phyloP scores from a whole-genome alignment of 37 sponge, comb jelly and placozoan species.

The Mnemiopsis leidyi region DNA sequence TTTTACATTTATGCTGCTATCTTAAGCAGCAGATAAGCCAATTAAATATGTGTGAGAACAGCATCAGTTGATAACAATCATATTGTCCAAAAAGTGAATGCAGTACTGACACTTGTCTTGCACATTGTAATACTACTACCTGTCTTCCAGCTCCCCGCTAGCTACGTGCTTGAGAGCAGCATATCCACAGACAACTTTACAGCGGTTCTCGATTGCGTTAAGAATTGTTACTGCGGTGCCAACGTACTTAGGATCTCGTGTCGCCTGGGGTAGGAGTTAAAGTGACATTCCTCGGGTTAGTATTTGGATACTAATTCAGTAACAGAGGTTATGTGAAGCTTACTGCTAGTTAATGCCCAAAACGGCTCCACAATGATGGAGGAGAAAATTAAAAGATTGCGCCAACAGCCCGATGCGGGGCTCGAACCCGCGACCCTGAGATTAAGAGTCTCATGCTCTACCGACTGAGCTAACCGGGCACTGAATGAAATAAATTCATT shows the following conservation, averaged over 20 bases:
- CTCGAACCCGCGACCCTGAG: conserved; percentile 74
- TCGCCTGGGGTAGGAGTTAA: too few species aligned
- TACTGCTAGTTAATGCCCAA: too few species aligned
- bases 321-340: too few species aligned
- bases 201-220: conserved; percentile 75
- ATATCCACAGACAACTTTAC: conserved; percentile 87
- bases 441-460: conserved; percentile 74
- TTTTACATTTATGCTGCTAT: too few species aligned
- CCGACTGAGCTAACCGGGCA: conserved; percentile 75
- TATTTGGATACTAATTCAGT: too few species aligned
- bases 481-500: neutral
- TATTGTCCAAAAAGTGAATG: too few species aligned
- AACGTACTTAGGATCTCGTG: conserved; percentile 83
- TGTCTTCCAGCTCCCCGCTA: conserved; percentile 81
- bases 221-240: conserved; percentile 79
- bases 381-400: neutral
- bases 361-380: neutral
- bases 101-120: too few species aligned
- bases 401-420: conserved; percentile 69
- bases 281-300: too few species aligned
- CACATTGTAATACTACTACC: too few species aligned
- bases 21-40: neutral
- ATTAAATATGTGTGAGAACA: neutral
- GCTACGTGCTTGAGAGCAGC: conserved; percentile 84
- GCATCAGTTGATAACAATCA: neutral